phyloP scores from a whole-genome alignment of 2,797 vertebrate genomes.

The Rhynchotus rufescens region DNA sequence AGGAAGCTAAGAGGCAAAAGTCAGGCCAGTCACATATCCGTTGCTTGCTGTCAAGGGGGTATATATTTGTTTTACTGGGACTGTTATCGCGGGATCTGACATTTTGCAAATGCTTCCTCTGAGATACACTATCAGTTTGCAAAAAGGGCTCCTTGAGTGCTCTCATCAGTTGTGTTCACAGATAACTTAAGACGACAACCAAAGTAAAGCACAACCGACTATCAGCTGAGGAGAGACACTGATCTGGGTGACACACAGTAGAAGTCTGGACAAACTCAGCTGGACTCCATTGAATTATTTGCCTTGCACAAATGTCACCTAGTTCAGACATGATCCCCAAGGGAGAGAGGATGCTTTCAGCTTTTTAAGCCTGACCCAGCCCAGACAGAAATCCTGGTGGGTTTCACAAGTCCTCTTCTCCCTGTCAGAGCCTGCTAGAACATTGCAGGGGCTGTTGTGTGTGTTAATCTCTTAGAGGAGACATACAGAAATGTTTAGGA shows the following conservation, averaged over 20 bases:
- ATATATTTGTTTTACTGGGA: not conserved
- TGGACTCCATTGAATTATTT: not conserved
- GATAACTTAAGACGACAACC: conserved; percentile 7
- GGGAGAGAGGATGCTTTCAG: rapidly evolving
- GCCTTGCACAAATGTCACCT: not conserved
- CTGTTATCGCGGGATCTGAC: not conserved
- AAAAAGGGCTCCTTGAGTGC: conserved; percentile 1
- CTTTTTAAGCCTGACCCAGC: not conserved
- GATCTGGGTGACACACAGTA: not conserved
- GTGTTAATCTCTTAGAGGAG: not conserved
- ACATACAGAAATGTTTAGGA: not conserved
- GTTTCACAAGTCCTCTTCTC: not conserved
- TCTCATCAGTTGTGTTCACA: not conserved
- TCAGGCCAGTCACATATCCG: not conserved
- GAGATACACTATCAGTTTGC: not conserved
- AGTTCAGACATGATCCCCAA: not conserved
- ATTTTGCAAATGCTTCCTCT: conserved; percentile 41
- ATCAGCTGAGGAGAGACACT: not conserved
- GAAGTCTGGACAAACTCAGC: not conserved
- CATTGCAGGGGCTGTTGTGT: not conserved
- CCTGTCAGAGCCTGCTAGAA: not conserved
- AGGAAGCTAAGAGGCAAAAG: not conserved
- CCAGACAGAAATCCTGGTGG: not conserved
- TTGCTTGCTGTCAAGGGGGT: not conserved
- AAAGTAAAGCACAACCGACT: not conserved